Evolutionary conservation across 2,113 vertebrate genomes (phyloP).

Genomic region (Motacilla alba): DNA sequence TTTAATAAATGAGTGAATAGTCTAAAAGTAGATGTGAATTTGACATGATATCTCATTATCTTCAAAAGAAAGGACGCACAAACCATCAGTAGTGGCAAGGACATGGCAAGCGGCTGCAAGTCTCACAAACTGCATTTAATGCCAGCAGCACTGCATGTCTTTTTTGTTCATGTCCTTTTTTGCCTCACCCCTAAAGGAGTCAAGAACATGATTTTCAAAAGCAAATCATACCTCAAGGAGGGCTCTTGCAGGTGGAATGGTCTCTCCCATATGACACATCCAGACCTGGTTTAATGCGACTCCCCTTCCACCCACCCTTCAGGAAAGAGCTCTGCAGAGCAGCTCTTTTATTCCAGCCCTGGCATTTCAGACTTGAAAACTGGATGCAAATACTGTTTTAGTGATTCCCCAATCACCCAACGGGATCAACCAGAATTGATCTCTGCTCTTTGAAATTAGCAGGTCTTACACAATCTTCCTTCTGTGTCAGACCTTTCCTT

Average conservation of each 20-base stretch:
- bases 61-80: background rate
- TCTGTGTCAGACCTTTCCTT: background rate
- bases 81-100: background rate
- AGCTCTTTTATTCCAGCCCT: background rate
- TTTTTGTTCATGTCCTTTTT: background rate
- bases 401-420: constrained; percentile 39
- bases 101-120: rapidly evolving
- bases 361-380: constrained; percentile 36
- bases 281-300: constrained; percentile 27
- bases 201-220: background rate
- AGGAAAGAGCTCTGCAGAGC: constrained; percentile 10
- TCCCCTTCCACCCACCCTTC: constrained; percentile 16
- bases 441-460: constrained; percentile 63
- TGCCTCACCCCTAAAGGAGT: background rate
- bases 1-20: background rate
- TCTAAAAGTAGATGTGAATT: background rate
- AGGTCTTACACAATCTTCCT: constrained; percentile 26
- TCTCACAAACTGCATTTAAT: background rate
- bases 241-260: background rate
- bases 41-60: background rate
- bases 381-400: constrained; percentile 47
- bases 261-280: background rate
- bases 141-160: background rate
- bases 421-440: constrained; percentile 64
- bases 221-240: background rate